These are phyloP conservation scores for Cephonodes hylas DNA, from an alignment of 2,888 invertebrate species.

Conservation along the genomic window DNA sequence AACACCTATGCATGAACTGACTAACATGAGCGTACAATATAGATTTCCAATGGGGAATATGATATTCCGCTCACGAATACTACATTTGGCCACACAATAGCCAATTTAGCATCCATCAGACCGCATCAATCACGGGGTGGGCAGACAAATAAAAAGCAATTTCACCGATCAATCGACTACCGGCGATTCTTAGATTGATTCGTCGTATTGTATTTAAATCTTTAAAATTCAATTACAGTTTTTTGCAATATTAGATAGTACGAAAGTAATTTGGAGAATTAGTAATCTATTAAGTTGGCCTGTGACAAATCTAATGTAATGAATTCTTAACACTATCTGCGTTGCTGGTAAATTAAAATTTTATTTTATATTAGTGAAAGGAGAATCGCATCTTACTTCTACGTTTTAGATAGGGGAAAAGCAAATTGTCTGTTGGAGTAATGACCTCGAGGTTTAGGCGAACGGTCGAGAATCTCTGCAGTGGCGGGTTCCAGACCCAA, in stretches of 20 bases:
- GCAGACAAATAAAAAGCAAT: constrained; percentile 2
- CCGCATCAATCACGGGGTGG: constrained; percentile 1
- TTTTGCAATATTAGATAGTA: neutral
- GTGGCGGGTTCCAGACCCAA: too few relatives aligned
- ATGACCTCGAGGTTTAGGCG: too few relatives aligned
- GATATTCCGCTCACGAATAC: constrained; percentile 1
- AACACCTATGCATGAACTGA: too few relatives aligned
- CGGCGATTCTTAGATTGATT: neutral
- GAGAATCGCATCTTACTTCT: too few relatives aligned
- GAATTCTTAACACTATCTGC: too few relatives aligned
- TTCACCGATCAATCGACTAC: neutral
- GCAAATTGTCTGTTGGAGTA: too few relatives aligned
- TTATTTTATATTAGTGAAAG: neutral
- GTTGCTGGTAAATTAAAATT: neutral
- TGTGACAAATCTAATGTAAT: too few relatives aligned
- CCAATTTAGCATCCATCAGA: neutral
- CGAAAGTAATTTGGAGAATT: neutral
- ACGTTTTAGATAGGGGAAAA: too few relatives aligned
- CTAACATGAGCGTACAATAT: neutral
- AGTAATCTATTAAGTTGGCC: neutral
- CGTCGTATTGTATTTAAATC: neutral
- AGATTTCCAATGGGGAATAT: neutral
- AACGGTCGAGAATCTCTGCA: too few relatives aligned
- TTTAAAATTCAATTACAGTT: neutral
- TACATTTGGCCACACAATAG: neutral